Percentiles rank a stretch among this genome's conserved stretches.
These are phyloP conservation scores for Anableps anableps DNA, from an alignment of 2,797 vertebrate species.

Conservation along the genomic window DNA sequence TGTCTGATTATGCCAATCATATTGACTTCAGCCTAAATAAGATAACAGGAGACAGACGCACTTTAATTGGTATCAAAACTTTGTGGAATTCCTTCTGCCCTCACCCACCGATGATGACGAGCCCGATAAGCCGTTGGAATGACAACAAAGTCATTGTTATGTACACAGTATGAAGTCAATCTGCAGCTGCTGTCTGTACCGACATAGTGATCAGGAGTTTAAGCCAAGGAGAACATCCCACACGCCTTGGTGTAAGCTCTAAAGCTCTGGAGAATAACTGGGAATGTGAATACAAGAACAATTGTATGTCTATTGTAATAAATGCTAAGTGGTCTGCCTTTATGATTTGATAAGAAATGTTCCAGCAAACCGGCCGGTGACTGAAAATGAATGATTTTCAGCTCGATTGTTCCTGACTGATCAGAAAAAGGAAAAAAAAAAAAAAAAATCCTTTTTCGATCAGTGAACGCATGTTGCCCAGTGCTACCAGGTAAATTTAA, in stretches of 20 bases:
- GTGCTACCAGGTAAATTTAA: neutral
- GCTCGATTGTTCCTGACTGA: neutral
- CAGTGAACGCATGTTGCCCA: neutral
- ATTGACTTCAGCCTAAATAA: constrained; percentile 74
- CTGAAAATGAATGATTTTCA: constrained; percentile 17
- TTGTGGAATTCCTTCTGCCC: constrained; percentile 73
- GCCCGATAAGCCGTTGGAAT: constrained; percentile 77
- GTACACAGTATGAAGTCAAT: constrained; percentile 76
- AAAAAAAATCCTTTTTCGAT: neutral
- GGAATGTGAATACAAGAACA: constrained; percentile 53
- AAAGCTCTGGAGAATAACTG: constrained; percentile 58
- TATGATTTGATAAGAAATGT: constrained; percentile 31
- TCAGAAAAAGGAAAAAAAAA: too few relatives aligned
- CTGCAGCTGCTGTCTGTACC: constrained; percentile 65
- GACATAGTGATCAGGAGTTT: constrained; percentile 61
- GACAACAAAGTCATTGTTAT: constrained; percentile 81
- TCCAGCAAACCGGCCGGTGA: neutral
- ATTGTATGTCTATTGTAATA: constrained; percentile 57
- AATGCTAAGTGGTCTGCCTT: constrained; percentile 59
- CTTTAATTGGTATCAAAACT: constrained; percentile 81
- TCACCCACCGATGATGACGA: constrained; percentile 65
- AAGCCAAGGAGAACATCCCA: constrained; percentile 25
- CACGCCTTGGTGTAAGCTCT: constrained; percentile 48
- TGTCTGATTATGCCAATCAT: constrained; percentile 81
- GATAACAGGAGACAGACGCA: constrained; percentile 76